phyloP scores from a whole-genome alignment of 1,140 invertebrate species.

The Cydia splendana region DNA sequence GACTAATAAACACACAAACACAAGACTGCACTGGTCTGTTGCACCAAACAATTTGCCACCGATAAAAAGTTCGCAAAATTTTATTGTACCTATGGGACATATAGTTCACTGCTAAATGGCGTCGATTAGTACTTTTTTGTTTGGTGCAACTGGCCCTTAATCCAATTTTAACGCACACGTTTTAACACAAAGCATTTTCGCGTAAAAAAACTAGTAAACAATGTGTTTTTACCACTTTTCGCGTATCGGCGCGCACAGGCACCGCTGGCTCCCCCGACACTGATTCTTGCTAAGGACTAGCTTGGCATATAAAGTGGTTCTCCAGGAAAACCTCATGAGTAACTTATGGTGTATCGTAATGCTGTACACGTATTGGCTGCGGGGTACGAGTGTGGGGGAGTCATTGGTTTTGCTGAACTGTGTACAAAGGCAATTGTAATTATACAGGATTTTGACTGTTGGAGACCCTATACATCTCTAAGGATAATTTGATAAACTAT shows the following conservation, averaged over 20 bases:
- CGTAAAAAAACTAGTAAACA: background rate
- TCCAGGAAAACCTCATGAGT: conserved; percentile 29
- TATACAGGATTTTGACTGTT: too few relatives aligned
- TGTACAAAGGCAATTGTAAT: background rate
- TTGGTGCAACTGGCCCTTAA: background rate
- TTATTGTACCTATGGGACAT: too few relatives aligned
- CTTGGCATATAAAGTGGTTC: conserved; percentile 27
- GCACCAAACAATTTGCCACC: too few relatives aligned
- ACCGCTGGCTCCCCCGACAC: conserved; percentile 6
- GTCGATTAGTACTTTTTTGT: too few relatives aligned
- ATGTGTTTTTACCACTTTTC: conserved; percentile 23
- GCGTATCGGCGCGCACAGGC: conserved; percentile 8
- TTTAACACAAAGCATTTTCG: background rate
- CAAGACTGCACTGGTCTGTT: too few relatives aligned
- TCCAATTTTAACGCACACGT: background rate
- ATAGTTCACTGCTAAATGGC: too few relatives aligned
- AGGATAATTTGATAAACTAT: too few relatives aligned
- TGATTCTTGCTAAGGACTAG: background rate
- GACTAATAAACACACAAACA: too few relatives aligned
- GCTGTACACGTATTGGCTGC: conserved; percentile 3
- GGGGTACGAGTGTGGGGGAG: conserved; percentile 3
- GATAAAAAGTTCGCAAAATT: too few relatives aligned
- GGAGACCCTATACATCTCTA: too few relatives aligned
- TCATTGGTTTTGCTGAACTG: background rate
- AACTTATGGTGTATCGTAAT: conserved; percentile 16